Conservation (phyloP, 2,888 invertebrate genomes). For the Brachypalpus laphriformis region DNA sequence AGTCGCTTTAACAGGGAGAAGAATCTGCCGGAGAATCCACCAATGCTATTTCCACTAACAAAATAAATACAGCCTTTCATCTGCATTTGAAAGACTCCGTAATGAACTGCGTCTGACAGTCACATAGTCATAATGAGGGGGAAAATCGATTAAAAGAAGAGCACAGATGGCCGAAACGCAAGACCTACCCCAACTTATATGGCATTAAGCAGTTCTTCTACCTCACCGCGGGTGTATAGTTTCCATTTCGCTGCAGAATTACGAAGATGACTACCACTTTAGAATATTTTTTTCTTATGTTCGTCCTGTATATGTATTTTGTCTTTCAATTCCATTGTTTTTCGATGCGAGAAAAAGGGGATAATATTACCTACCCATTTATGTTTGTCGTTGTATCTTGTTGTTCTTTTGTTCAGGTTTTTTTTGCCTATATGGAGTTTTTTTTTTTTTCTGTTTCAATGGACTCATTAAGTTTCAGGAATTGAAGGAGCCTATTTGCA, state of each 20-base stretch:
- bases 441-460: not conserved
- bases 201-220: conserved; percentile 12
- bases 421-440: not conserved
- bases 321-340: conserved; percentile 13
- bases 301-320: not conserved
- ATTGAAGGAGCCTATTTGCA: not conserved
- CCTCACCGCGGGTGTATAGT: not conserved
- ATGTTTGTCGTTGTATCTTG: not conserved
- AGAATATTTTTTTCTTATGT: not conserved
- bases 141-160: not conserved
- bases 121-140: not conserved
- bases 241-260: not conserved
- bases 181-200: conserved; percentile 22
- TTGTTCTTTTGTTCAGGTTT: not conserved
- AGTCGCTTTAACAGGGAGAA: no score
- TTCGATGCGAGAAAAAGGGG: conserved; percentile 14
- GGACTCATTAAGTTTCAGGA: not conserved
- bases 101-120: not conserved
- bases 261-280: not conserved
- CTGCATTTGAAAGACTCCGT: not conserved
- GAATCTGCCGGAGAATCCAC: no score
- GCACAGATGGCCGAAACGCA: conserved; percentile 2
- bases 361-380: conserved; percentile 9
- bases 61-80: no score
- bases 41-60: no score